A percentile compares a stretch with the other conserved stretches of the same genome.
These are phyloP conservation scores for Corythornis cristatus DNA, from an alignment of 2,113 vertebrate species.

Conservation along the genomic window DNA sequence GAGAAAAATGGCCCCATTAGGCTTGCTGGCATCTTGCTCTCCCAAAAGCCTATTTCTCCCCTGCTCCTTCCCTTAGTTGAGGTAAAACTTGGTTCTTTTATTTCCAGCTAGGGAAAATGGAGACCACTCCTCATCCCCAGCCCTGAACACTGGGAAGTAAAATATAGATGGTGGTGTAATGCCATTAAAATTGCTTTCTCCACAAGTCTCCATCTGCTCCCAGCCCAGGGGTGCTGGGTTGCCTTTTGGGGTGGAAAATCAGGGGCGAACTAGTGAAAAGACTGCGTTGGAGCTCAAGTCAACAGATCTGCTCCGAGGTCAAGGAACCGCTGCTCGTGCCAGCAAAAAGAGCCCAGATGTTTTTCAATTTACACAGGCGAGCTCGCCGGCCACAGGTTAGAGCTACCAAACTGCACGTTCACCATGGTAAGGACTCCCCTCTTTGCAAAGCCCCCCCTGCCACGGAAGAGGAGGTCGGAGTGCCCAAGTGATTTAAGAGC, in stretches of 20 bases:
- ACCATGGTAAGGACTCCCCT: constrained; percentile 32
- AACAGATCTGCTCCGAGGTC: constrained; percentile 64
- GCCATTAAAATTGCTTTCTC: neutral
- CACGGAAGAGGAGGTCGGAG: constrained; percentile 53
- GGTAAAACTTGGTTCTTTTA: neutral
- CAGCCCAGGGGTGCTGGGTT: neutral
- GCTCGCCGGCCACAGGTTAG: constrained; percentile 65
- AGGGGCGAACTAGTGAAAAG: constrained; percentile 25
- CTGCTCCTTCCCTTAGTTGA: neutral
- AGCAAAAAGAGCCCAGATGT: constrained; percentile 77
- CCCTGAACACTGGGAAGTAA: neutral
- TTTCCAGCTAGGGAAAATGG: neutral
- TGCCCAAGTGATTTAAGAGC: constrained; percentile 71
- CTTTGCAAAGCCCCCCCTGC: constrained; percentile 40
- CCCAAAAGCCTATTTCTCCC: neutral
- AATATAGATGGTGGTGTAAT: neutral
- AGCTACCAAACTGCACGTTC: constrained; percentile 30
- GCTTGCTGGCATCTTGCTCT: neutral
- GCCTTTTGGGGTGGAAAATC: constrained; percentile 33
- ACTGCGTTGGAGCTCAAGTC: constrained; percentile 23
- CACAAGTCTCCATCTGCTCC: neutral
- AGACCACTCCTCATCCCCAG: neutral
- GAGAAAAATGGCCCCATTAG: neutral
- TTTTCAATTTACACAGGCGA: constrained; percentile 73
- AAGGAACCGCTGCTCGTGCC: constrained; percentile 63